Conservation (phyloP, 2,113 vertebrate genomes). For the Cynocephalus volans region DNA sequence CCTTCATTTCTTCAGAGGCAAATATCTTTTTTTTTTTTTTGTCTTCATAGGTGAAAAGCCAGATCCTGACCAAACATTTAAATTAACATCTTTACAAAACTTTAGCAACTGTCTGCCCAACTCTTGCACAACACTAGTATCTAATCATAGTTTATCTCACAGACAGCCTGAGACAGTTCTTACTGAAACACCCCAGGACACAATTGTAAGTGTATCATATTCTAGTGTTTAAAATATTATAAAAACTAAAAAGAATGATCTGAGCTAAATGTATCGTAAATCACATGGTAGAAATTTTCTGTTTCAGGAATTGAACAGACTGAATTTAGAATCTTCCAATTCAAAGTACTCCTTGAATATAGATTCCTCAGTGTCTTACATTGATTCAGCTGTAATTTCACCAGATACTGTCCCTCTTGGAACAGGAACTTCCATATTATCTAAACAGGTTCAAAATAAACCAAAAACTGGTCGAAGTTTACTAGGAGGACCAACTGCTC, state of each 20-base stretch:
- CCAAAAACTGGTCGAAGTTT: constrained; percentile 97
- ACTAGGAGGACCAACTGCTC: constrained; percentile 94
- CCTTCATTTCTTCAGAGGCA: constrained; percentile 52
- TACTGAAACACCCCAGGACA: constrained; percentile 99
- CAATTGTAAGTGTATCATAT: constrained; percentile 92
- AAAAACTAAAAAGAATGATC: neutral
- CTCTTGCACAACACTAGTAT: constrained; percentile 94
- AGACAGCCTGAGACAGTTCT: constrained; percentile 96
- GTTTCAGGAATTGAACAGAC: constrained; percentile 96
- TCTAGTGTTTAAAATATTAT: constrained; percentile 3
- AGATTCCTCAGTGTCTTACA: constrained; percentile 97
- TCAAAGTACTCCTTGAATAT: constrained; percentile 95
- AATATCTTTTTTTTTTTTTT: constrained; percentile 52
- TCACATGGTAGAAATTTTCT: constrained; percentile 82
- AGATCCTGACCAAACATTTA: constrained; percentile 99
- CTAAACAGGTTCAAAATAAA: constrained; percentile 97
- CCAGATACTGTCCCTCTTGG: constrained; percentile 94
- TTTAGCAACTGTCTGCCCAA: constrained; percentile 94
- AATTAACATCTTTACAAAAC: constrained; percentile 96
- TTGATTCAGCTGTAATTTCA: constrained; percentile 97
- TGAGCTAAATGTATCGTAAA: constrained; percentile 52
- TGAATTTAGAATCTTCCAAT: constrained; percentile 99
- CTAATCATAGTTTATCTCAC: constrained; percentile 93
- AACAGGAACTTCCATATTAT: constrained; percentile 93
- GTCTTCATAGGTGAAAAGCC: constrained; percentile 95